phyloP scores from a whole-genome alignment of 2,888 invertebrate genomes.

The Pollenia griseotomentosa region DNA sequence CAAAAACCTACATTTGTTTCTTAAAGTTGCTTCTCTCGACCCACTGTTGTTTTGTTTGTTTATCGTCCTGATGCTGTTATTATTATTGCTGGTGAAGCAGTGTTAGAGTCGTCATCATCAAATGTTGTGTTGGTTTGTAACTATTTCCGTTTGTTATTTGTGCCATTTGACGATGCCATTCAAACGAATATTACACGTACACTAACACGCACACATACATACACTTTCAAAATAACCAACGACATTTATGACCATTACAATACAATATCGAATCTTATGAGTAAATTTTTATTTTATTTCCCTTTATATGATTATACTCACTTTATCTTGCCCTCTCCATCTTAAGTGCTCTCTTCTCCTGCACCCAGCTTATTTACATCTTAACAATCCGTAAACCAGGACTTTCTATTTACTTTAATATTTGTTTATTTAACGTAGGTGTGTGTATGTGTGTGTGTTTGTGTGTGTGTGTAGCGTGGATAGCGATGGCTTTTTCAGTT shows the following conservation, averaged over 20 bases:
- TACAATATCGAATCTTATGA: slow-evolving; percentile 67
- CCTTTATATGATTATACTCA: slow-evolving; percentile 45
- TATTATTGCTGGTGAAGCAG: background rate
- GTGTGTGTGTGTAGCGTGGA: background rate
- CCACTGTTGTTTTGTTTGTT: background rate
- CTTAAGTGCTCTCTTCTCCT: background rate
- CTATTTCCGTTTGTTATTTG: slow-evolving; percentile 69
- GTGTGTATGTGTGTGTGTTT: background rate
- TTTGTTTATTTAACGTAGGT: background rate
- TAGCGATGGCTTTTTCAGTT: background rate
- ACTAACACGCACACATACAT: background rate
- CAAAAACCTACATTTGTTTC: too few relatives aligned
- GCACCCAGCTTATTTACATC: background rate
- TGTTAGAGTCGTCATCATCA: slow-evolving; percentile 42
- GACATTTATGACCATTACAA: slow-evolving; percentile 67
- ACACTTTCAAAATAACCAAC: slow-evolving; percentile 1
- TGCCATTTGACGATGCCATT: slow-evolving; percentile 42
- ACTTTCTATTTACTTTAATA: slow-evolving; percentile 14
- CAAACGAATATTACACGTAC: background rate
- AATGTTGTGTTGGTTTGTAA: slow-evolving; percentile 60
- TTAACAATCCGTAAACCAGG: background rate
- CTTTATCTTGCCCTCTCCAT: background rate
- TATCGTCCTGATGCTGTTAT: background rate
- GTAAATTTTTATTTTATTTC: slow-evolving; percentile 65
- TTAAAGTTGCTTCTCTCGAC: background rate